These are phyloP conservation scores for Lasioglossum leucozonium DNA, from an alignment of 2,888 invertebrate genomes.

Conservation along the genomic window DNA sequence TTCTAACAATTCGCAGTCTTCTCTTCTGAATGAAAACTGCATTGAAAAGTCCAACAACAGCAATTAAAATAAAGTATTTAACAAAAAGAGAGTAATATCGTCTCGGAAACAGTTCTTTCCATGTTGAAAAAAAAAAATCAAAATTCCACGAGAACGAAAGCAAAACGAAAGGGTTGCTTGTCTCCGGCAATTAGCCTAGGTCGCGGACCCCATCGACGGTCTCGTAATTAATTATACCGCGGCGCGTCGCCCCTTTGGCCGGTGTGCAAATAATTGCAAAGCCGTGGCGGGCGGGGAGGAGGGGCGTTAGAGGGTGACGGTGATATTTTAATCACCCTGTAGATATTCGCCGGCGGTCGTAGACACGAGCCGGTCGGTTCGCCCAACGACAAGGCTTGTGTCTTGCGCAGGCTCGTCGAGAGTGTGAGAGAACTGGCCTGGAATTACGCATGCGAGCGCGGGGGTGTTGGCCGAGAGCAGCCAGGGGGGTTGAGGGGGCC, in stretches of 20 bases:
- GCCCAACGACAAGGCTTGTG: constrained; percentile 41
- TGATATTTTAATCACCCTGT: constrained; percentile 49
- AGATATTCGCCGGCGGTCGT: constrained; percentile 30
- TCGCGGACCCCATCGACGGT: background rate
- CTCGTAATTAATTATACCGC: background rate
- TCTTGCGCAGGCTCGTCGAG: constrained; percentile 51
- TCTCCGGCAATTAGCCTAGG: background rate
- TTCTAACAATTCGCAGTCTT: too few relatives aligned
- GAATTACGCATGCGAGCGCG: constrained; percentile 48
- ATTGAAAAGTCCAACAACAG: too few relatives aligned
- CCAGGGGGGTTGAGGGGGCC: background rate
- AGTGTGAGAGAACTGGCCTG: constrained; percentile 4
- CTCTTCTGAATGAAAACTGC: too few relatives aligned
- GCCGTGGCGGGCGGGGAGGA: background rate
- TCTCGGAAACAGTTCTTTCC: too few relatives aligned
- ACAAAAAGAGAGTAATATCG: too few relatives aligned
- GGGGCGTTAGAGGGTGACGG: background rate
- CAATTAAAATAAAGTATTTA: too few relatives aligned
- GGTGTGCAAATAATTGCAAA: background rate
- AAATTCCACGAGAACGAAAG: too few relatives aligned
- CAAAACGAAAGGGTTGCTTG: background rate
- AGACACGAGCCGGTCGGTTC: constrained; percentile 40
- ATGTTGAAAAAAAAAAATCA: too few relatives aligned
- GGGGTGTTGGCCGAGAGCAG: constrained; percentile 48
- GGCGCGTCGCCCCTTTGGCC: background rate